Percentiles rank a stretch among this genome's conserved stretches.
These are phyloP conservation scores for Charadrius vociferus DNA, from an alignment of 2,113 vertebrate genomes.

Conservation along the genomic window DNA sequence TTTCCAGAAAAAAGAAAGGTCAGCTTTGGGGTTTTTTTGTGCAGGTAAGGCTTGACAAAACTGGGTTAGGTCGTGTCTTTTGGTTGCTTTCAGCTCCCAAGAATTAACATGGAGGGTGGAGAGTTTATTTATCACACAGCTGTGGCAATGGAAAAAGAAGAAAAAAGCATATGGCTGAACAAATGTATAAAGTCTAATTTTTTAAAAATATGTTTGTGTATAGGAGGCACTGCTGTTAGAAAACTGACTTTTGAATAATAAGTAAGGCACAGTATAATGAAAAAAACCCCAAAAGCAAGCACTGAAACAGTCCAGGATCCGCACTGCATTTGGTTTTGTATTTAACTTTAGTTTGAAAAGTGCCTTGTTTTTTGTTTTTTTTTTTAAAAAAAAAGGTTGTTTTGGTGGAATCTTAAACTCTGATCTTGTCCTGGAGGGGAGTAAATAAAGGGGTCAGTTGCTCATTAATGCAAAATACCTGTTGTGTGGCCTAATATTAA, in stretches of 20 bases:
- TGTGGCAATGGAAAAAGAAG: neutral
- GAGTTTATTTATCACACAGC: neutral
- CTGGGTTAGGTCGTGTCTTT: neutral
- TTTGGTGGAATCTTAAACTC: neutral
- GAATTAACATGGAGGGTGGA: neutral
- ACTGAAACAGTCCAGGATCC: neutral
- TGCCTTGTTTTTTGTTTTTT: too few species aligned
- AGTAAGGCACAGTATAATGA: neutral
- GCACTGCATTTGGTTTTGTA: neutral
- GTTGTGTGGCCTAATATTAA: neutral
- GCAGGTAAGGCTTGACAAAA: neutral
- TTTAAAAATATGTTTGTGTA: neutral
- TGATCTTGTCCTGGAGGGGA: neutral
- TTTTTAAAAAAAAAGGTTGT: neutral
- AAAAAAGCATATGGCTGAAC: neutral
- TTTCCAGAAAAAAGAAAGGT: neutral
- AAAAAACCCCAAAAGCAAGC: neutral
- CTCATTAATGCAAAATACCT: neutral
- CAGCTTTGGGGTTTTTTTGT: neutral
- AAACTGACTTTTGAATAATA: neutral
- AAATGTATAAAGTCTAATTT: neutral
- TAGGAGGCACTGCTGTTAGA: neutral
- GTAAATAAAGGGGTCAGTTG: neutral
- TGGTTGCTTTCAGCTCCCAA: neutral
- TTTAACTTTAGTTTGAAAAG: neutral